Base-by-base conservation (phyloP, 2,797 vertebrate species). In the Pseudochirops corinnae region DNA sequence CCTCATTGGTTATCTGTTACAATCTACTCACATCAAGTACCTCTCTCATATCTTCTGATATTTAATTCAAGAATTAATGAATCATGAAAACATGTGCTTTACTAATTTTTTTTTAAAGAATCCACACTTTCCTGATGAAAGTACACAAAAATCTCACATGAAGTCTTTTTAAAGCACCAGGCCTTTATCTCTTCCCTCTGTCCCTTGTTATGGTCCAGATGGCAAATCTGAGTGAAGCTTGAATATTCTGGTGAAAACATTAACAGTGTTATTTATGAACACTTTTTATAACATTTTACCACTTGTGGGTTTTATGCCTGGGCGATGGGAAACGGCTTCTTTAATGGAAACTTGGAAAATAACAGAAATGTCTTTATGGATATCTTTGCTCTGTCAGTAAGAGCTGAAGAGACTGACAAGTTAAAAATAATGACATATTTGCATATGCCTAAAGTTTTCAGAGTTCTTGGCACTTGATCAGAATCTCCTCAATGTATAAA, bases 161-260 rank as follows among this genome's bases (percentile, higher is more conserved):
- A 55, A 95, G 95, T 98, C 95, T 96, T 97, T 98, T 95, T 91
- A 92, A 98, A 97, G 82, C 74, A 26, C 46, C 92, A 87, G 93
- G 52, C 90, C 97, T 60, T 92, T 39, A 24, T 56, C 56, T 95
- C 91, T 97, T 91, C 90, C 96, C 91, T 60, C 53, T 95, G 31
- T 2, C 3, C 60, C 9, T 94, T 2, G 1, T 94, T 55, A 33
- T 46, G 94, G 62, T 92, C 92, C 96, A 95, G 98, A 97, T 93
- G 94, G 95, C 91, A 97, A 96, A 92, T 93, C 62, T 55, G 91
- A 98, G 91, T 91, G 55, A 82, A 92, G 14, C 93, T 98, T 55
- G 50, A 95, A 52, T 95, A 96, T 95, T 93, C 96, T 95, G 96
- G 94, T 50, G 90, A 95, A 96, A 96, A 55, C 21, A 93, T 93